Evolutionary conservation across 2,113 vertebrate genomes (phyloP), one percentile per base, ranked within the genome.

Genomic region (Megaleporinus macrocephalus): DNA sequence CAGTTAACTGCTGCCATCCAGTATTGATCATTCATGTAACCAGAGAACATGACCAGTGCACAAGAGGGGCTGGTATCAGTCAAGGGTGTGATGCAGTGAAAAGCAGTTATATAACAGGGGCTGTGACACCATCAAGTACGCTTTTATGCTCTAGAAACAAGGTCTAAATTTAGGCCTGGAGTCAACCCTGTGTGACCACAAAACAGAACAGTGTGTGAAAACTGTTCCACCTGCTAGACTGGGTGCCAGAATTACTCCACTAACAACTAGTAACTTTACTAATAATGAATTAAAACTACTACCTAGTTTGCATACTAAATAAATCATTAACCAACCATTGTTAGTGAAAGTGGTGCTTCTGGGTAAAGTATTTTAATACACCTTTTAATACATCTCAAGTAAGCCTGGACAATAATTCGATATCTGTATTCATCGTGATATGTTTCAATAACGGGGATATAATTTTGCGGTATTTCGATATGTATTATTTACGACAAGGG

Each of bases 131-230:
- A 13, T 9, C 3, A 20, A 71, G 57, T 49, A 26, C 53, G 13
- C 12, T 14, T 72, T 53, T 57, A 79, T 65, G 47, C 44, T 65
- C 33, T 61, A 49, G 12, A 74, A 75, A 79, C 36, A 61, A 22
- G 15, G 16, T 47, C 76, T 84, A 84, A 79, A 84, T 68, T 69
- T 79, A 79, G 29, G 29, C 29, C 30, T 63, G 41, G 11, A 44
- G 29, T 71, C 11, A 51, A 55, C n/a, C 5, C 10, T 26, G 24
- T 44, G 4, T 69, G 49, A 55, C 55, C 24, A 14, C 22, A 65
- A 65, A 33, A 65, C 33, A 53, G 57, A 5, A 61, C 57, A 65
- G 68, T 11, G 74, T 51, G 65, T 57, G 22, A 59, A 82, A 61
- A 47, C 4, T 71, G 24, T 5, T 70, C 33, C 66, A 71, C 55